Evolutionary conservation across 2,888 invertebrate genomes (phyloP).

Genomic region (Panorpa germanica): DNA sequence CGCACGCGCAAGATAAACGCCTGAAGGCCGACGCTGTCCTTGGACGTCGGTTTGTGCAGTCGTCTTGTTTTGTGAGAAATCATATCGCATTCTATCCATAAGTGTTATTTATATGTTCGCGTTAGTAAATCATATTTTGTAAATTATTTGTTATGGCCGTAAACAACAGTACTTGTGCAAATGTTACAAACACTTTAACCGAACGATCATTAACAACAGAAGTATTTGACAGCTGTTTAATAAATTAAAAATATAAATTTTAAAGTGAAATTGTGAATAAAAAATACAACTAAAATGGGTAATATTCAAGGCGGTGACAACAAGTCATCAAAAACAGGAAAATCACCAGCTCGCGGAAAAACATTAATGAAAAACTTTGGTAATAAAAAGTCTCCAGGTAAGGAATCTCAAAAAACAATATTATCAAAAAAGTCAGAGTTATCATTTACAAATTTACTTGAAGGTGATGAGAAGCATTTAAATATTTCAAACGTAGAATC

Average conservation of each 20-base stretch:
- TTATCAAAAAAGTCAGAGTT: constrained; percentile 16
- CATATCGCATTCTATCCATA: no score
- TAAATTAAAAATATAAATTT: not conserved
- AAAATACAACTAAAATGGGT: constrained; percentile 24
- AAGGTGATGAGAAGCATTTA: constrained; percentile 10
- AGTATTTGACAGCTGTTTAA: not conserved
- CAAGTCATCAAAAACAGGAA: constrained; percentile 30
- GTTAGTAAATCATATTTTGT: no score
- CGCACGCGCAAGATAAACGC: no score
- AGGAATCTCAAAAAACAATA: constrained; percentile 14
- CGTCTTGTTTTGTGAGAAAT: no score
- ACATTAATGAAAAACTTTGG: constrained; percentile 30
- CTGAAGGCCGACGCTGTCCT: no score
- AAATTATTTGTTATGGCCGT: no score
- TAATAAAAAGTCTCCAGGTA: constrained; percentile 26
- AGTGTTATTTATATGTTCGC: no score
- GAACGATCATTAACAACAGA: no score
- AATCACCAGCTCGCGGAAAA: constrained; percentile 36
- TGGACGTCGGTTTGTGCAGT: no score
- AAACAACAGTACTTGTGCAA: no score
- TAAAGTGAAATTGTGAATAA: not conserved
- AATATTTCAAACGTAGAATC: constrained; percentile 13
- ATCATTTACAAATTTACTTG: constrained; percentile 9
- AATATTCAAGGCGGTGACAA: constrained; percentile 30
- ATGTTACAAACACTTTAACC: no score